Evolutionary conservation across 1,140 invertebrate species (phyloP).

Genomic region (Apolygus lucorum): DNA sequence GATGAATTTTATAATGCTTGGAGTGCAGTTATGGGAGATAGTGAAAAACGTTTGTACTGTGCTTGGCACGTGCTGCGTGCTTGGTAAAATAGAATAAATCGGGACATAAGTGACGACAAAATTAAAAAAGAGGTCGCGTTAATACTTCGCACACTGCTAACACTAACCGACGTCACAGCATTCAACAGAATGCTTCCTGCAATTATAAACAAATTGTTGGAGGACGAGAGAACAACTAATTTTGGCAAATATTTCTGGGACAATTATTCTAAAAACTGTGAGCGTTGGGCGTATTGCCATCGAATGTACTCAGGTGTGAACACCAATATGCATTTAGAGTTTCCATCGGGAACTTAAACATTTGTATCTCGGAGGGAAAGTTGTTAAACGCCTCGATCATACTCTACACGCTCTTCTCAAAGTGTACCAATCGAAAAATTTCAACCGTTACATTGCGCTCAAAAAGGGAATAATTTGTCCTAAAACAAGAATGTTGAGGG

Average conservation of each 20-base stretch:
- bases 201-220: neutral
- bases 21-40: slow-evolving; percentile 17
- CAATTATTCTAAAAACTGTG: neutral
- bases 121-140: neutral
- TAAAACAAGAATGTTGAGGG: neutral
- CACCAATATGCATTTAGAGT: neutral
- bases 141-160: neutral
- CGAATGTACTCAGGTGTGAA: neutral
- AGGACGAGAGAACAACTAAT: neutral
- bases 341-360: neutral
- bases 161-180: neutral
- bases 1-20: slow-evolving; percentile 19
- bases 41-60: neutral
- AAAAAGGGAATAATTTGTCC: neutral
- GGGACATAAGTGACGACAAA: neutral
- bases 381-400: neutral
- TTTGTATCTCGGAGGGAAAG: neutral
- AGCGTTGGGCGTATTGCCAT: slow-evolving; percentile 4
- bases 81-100: slow-evolving; percentile 23
- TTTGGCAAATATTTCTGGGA: slow-evolving; percentile 2
- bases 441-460: neutral
- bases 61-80: slow-evolving; percentile 21
- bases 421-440: neutral
- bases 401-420: neutral
- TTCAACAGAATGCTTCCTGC: neutral